Conservation (phyloP, 2,113 vertebrate species). For the Penelope pileata region DNA sequence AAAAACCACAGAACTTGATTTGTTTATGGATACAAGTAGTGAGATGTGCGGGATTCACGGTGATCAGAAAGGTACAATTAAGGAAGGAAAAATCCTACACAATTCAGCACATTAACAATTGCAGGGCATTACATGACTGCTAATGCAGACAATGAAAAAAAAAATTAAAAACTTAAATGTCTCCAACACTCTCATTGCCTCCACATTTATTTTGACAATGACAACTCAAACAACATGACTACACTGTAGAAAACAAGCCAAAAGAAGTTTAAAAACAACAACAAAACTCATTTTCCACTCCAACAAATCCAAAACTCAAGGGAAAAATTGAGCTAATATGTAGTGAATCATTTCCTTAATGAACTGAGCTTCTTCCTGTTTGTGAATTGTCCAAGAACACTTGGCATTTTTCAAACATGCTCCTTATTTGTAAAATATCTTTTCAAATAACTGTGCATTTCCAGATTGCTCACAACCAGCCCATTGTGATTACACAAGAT, state of each 20-base stretch:
- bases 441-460: background rate
- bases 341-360: background rate
- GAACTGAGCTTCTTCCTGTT: background rate
- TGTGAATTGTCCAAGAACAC: background rate
- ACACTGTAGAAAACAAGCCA: background rate
- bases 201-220: background rate
- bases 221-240: background rate
- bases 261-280: background rate
- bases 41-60: background rate
- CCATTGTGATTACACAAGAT: background rate
- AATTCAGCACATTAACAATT: background rate
- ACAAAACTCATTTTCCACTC: background rate
- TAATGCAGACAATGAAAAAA: background rate
- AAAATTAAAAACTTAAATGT: no score
- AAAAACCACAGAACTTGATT: background rate
- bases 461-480: background rate
- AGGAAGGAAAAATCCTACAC: background rate
- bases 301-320: background rate
- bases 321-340: background rate
- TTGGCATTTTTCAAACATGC: background rate
- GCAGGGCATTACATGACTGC: background rate
- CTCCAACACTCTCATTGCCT: background rate
- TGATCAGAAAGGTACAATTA: background rate
- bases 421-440: conserved; percentile 18
- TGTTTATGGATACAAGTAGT: background rate